Conservation (phyloP, 2,888 invertebrate species). For the Perizoma affinitatum region DNA sequence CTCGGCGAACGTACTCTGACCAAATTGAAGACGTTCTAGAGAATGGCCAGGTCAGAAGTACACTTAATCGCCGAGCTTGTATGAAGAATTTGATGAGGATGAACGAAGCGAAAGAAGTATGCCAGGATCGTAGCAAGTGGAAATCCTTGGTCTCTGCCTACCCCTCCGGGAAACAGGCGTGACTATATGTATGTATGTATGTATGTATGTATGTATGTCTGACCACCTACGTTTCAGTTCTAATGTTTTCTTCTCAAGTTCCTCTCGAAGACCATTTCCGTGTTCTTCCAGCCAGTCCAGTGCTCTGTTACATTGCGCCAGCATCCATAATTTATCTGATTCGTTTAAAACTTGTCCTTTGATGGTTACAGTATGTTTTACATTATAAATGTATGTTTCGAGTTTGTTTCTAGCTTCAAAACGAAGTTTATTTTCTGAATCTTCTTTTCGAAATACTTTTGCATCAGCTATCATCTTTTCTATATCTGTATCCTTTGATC, state of each 20-base stretch:
- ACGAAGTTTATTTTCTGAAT: constrained; percentile 56
- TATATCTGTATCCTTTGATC: constrained; percentile 58
- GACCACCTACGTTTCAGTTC: constrained; percentile 63
- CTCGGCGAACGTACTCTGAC: too few species aligned
- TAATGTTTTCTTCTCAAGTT: constrained; percentile 60
- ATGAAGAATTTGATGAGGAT: too few species aligned
- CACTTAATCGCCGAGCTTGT: too few species aligned
- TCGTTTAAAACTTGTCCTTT: constrained; percentile 22
- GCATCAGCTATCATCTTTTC: constrained; percentile 63
- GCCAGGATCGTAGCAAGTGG: too few species aligned
- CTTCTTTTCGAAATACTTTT: constrained; percentile 54
- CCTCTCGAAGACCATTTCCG: constrained; percentile 56
- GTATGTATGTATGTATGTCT: too few species aligned
- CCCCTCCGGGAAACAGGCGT: too few species aligned
- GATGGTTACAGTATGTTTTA: constrained; percentile 52
- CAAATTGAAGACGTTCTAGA: too few species aligned
- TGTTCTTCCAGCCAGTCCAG: constrained; percentile 63
- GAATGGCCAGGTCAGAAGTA: too few species aligned
- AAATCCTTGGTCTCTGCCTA: too few species aligned
- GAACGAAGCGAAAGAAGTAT: too few species aligned
- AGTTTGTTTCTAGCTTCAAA: constrained; percentile 65
- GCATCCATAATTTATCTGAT: constrained; percentile 51
- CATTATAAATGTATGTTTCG: constrained; percentile 63
- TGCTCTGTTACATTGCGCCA: constrained; percentile 53
- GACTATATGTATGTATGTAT: too few species aligned